Evolutionary conservation across 2,888 invertebrate genomes (phyloP).

Genomic region (Thymelicus sylvestris): DNA sequence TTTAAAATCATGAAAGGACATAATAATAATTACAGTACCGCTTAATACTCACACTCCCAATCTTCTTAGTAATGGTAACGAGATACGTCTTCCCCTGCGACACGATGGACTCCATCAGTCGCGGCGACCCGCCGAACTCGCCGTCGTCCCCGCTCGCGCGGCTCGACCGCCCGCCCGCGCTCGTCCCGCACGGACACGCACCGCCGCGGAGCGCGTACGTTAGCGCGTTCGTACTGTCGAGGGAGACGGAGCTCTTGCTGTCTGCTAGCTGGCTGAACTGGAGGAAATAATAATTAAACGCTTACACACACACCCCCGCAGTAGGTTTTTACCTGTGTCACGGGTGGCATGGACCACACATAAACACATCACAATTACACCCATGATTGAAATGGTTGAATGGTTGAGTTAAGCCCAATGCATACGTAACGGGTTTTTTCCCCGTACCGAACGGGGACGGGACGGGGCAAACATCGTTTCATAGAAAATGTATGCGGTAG

Average conservation of each 20-base stretch:
- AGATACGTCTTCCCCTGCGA: slow-evolving; percentile 75
- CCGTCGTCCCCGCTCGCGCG: slow-evolving; percentile 48
- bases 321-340: too few species aligned
- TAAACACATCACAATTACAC: too few species aligned
- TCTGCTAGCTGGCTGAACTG: slow-evolving; percentile 59
- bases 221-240: slow-evolving; percentile 64
- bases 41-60: slow-evolving; percentile 74
- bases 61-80: slow-evolving; percentile 73
- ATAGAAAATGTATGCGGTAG: too few species aligned
- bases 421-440: too few species aligned
- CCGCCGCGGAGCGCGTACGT: slow-evolving; percentile 58
- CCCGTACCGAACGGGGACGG: too few species aligned
- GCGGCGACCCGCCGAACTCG: slow-evolving; percentile 56
- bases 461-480: too few species aligned
- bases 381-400: too few species aligned
- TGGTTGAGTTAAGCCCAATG: too few species aligned
- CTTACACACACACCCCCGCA: too few species aligned
- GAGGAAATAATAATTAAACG: not conserved
- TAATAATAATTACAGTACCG: too few species aligned
- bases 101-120: slow-evolving; percentile 77
- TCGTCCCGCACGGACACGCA: slow-evolving; percentile 46
- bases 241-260: slow-evolving; percentile 65
- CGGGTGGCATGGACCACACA: too few species aligned
- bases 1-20: too few species aligned
- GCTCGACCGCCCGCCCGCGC: slow-evolving; percentile 46